phyloP scores from a whole-genome alignment of 2,797 vertebrate species.

The Parauchenoglanis punctatus region DNA sequence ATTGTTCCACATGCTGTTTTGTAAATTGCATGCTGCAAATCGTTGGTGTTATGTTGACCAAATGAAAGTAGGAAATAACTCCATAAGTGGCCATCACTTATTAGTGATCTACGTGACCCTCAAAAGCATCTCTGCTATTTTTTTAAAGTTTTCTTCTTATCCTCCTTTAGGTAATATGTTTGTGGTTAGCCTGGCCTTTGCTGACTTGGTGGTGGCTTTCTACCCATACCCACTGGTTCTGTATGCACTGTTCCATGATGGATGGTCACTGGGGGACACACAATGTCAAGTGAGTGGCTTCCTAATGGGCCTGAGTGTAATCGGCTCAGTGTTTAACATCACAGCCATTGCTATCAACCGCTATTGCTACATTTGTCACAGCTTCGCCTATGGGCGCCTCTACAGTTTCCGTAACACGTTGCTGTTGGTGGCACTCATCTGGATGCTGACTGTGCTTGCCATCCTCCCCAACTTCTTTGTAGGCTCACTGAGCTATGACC shows the following conservation, averaged over 20 bases:
- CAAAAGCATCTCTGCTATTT: background rate
- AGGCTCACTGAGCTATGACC: conserved; percentile 81
- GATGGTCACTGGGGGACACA: conserved; percentile 78
- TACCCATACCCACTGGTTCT: conserved; percentile 80
- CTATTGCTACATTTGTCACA: conserved; percentile 86
- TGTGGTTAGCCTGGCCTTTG: conserved; percentile 80
- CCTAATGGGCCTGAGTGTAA: conserved; percentile 84
- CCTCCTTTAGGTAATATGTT: conserved; percentile 75
- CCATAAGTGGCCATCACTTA: too few relatives aligned
- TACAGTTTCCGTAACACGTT: conserved; percentile 82
- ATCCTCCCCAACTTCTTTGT: conserved; percentile 83
- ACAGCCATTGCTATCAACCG: conserved; percentile 83
- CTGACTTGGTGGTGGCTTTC: conserved; percentile 80
- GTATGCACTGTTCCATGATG: conserved; percentile 79
- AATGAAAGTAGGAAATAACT: background rate
- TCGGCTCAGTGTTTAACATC: conserved; percentile 86
- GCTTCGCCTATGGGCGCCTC: conserved; percentile 77
- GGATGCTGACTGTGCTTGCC: conserved; percentile 79
- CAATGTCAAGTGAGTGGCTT: conserved; percentile 84
- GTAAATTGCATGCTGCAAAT: background rate
- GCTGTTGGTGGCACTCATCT: conserved; percentile 80
- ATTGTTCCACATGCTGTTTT: background rate
- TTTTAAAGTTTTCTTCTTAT: conserved; percentile 8
- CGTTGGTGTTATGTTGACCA: background rate
- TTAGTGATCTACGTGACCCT: background rate